These are phyloP conservation scores for Danaus plexippus DNA, from an alignment of 1,140 invertebrate genomes.

Conservation along the genomic window DNA sequence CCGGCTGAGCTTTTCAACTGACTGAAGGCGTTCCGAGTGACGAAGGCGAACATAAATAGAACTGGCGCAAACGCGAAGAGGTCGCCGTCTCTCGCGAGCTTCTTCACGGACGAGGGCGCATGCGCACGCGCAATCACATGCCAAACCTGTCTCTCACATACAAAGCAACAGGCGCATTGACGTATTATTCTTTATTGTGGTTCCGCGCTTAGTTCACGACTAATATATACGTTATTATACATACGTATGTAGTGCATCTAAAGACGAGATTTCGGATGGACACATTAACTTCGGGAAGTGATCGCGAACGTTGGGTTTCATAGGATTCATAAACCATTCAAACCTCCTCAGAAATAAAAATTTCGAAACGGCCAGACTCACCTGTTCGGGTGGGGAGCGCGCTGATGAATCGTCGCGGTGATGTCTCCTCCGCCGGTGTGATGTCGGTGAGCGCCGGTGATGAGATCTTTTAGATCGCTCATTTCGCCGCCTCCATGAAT, in stretches of 20 bases:
- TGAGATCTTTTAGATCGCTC: constrained; percentile 76
- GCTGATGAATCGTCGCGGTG: constrained; percentile 73
- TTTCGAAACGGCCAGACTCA: constrained; percentile 50
- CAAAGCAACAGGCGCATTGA: constrained; percentile 51
- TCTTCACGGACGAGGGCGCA: constrained; percentile 68
- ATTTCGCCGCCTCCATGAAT: constrained; percentile 74
- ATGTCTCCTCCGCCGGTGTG: constrained; percentile 73
- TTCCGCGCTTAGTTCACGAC: constrained; percentile 49
- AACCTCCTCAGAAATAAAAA: constrained; percentile 41
- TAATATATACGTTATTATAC: constrained; percentile 26
- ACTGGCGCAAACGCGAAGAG: constrained; percentile 66
- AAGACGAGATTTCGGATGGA: constrained; percentile 56
- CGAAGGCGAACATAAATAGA: constrained; percentile 68
- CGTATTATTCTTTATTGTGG: constrained; percentile 57
- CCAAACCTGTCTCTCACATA: constrained; percentile 61
- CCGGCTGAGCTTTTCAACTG: constrained; percentile 65
- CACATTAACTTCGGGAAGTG: constrained; percentile 39
- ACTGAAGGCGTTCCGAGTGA: constrained; percentile 64
- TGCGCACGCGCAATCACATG: constrained; percentile 58
- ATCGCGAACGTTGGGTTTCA: constrained; percentile 45
- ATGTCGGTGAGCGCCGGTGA: constrained; percentile 73
- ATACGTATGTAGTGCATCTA: constrained; percentile 15
- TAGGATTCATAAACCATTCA: constrained; percentile 41
- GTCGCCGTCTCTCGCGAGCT: constrained; percentile 65
- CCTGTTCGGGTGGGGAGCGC: constrained; percentile 67